Evolutionary conservation across 2,888 invertebrate genomes (phyloP).

Genomic region (Fragum whitleyi): DNA sequence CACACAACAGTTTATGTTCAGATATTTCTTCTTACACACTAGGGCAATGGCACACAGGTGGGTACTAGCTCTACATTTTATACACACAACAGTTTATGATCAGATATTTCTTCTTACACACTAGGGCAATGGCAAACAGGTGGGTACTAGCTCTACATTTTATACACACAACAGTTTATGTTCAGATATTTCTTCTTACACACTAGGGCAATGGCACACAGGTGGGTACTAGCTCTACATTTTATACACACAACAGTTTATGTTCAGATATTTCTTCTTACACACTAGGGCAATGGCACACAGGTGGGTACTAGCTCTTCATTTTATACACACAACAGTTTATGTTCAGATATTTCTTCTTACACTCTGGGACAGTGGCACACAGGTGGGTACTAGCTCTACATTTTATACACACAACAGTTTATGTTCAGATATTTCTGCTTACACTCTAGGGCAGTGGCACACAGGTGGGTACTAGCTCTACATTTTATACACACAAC

Average conservation of each 20-base stretch:
- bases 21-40: no score
- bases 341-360: neutral
- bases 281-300: constrained; percentile 6
- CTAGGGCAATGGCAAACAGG: constrained; percentile 23
- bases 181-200: neutral
- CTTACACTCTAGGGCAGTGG: no score
- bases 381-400: constrained; percentile 22
- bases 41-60: no score
- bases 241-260: no score
- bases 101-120: neutral
- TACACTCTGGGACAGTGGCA: constrained; percentile 2
- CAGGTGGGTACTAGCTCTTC: constrained; percentile 26
- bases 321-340: no score
- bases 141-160: no score
- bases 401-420: no score
- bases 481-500: no score
- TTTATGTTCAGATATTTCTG: no score
- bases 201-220: constrained; percentile 9
- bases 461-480: no score
- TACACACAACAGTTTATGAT: neutral
- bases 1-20: neutral
- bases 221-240: constrained; percentile 30
- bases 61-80: no score
- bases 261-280: neutral
- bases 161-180: no score